phyloP scores from a whole-genome alignment of 1,140 invertebrate genomes.

The Heliconius nattereri region DNA sequence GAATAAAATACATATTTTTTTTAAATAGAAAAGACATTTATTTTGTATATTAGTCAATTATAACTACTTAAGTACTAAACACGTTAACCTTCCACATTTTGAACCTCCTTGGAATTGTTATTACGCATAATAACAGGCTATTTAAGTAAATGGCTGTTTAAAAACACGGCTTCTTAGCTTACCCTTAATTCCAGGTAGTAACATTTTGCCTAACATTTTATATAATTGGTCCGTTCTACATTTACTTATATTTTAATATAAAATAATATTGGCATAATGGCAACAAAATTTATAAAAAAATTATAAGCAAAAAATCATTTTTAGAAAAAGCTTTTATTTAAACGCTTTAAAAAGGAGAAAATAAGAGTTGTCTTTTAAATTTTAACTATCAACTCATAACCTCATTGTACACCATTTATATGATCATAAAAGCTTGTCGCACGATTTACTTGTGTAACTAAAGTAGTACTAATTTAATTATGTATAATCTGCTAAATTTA shows the following conservation, averaged over 20 bases:
- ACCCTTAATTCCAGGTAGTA: neutral
- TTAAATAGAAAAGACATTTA: neutral
- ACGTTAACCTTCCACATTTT: neutral
- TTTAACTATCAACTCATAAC: too few relatives aligned
- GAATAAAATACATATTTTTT: too few relatives aligned
- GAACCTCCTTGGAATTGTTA: conserved; percentile 14
- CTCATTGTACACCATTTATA: too few relatives aligned
- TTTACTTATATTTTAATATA: conserved; percentile 2
- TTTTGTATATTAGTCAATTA: neutral
- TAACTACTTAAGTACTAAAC: neutral
- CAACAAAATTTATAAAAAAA: too few relatives aligned
- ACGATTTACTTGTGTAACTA: too few relatives aligned
- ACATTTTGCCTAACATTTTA: neutral
- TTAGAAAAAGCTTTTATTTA: too few relatives aligned
- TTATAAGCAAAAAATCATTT: too few relatives aligned
- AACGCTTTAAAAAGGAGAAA: too few relatives aligned
- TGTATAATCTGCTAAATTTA: too few relatives aligned
- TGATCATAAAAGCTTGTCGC: too few relatives aligned
- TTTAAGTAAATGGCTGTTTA: conserved; percentile 8
- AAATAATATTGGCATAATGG: neutral
- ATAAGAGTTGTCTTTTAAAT: too few relatives aligned
- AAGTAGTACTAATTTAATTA: too few relatives aligned
- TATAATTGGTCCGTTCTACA: neutral
- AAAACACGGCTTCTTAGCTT: neutral
- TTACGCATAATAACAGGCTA: neutral